phyloP scores from a whole-genome alignment of 2,113 vertebrate species.

The Cinclus mexicanus region DNA sequence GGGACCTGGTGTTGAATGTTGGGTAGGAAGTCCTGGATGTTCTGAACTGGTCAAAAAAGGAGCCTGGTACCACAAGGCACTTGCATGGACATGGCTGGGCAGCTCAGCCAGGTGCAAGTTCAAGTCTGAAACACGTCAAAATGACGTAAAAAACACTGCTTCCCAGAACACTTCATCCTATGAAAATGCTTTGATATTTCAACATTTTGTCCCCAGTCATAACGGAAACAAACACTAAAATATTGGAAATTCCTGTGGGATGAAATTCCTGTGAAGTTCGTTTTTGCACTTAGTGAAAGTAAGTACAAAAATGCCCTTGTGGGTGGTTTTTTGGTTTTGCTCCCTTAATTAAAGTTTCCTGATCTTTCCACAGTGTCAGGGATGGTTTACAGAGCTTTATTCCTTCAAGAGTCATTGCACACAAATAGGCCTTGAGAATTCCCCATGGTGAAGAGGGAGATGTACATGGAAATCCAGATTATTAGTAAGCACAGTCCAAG shows the following conservation, averaged over 20 bases:
- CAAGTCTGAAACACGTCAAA: background rate
- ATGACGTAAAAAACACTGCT: background rate
- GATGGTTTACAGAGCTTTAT: background rate
- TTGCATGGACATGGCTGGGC: background rate
- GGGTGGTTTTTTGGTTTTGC: slow-evolving; percentile 31
- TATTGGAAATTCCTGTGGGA: slow-evolving; percentile 48
- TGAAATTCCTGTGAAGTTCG: background rate
- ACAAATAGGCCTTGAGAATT: background rate
- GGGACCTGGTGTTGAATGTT: background rate
- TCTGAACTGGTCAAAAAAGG: background rate
- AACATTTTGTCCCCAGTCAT: slow-evolving; percentile 26
- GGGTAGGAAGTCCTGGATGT: background rate
- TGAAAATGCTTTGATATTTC: slow-evolving; percentile 37
- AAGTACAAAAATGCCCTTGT: slow-evolving; percentile 43
- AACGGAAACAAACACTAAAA: slow-evolving; percentile 28
- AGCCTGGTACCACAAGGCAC: background rate
- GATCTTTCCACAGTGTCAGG: slow-evolving; percentile 8
- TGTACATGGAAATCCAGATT: background rate
- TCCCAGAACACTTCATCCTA: slow-evolving; percentile 39
- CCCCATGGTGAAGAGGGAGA: background rate
- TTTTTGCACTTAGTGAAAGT: slow-evolving; percentile 49
- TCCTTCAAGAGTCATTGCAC: background rate
- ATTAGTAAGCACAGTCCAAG: background rate
- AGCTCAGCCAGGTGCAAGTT: slow-evolving; percentile 8
- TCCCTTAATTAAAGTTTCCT: slow-evolving; percentile 41